Percentiles rank a stretch among this genome's conserved stretches.
These are phyloP conservation scores for Theocolax elegans DNA, from an alignment of 1,140 invertebrate genomes.

Conservation along the genomic window DNA sequence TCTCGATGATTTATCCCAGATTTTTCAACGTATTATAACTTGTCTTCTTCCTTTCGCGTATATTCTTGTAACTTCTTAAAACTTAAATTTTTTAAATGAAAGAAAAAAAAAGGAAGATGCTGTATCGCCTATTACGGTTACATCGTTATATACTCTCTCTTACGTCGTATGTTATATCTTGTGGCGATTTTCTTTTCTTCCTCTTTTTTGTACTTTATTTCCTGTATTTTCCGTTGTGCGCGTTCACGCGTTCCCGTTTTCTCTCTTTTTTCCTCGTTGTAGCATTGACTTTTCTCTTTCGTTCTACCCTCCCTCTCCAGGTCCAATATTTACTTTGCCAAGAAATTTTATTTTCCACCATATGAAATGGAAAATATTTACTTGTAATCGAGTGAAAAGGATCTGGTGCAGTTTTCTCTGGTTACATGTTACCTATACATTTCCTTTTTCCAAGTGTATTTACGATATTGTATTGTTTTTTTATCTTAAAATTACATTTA, in stretches of 20 bases:
- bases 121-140: no score
- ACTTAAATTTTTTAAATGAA: no score
- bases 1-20: neutral
- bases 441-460: no score
- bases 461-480: neutral
- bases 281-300: neutral
- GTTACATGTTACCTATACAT: neutral
- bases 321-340: no score
- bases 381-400: slow-evolving; percentile 1
- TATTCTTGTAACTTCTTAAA: no score
- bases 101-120: no score
- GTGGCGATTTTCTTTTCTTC: neutral
- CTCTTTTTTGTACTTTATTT: neutral
- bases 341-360: neutral
- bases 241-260: neutral
- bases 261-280: neutral
- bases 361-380: neutral
- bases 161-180: no score
- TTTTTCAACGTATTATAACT: no score
- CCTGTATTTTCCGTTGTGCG: neutral
- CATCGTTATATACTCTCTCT: no score
- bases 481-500: neutral
- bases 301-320: no score
- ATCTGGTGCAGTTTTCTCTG: neutral
- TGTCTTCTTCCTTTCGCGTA: no score